Conservation (phyloP, 1,140 invertebrate species). For the Papilio xuthus region DNA sequence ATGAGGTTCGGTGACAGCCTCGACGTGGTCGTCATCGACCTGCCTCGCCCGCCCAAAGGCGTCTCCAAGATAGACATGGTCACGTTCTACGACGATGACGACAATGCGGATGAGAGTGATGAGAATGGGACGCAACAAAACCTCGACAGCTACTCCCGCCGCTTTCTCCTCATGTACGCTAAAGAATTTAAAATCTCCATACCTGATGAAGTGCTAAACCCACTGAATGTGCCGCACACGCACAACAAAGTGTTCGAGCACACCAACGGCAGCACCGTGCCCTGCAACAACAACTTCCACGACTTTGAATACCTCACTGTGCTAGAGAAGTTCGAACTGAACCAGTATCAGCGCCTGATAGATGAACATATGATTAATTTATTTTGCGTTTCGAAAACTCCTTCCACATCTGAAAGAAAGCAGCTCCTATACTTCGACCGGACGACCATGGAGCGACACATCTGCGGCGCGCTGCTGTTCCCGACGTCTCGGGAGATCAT, state of each 20-base stretch:
- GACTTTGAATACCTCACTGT: constrained; percentile 67
- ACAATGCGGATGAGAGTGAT: constrained; percentile 39
- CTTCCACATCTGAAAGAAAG: constrained; percentile 50
- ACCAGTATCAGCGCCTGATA: constrained; percentile 66
- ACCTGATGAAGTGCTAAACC: constrained; percentile 57
- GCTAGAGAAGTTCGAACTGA: constrained; percentile 69
- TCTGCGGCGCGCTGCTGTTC: constrained; percentile 63
- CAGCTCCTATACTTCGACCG: constrained; percentile 65
- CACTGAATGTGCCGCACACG: constrained; percentile 44
- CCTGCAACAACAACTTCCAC: constrained; percentile 58
- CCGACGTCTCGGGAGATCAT: constrained; percentile 69
- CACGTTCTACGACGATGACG: constrained; percentile 57
- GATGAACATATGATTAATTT: constrained; percentile 64
- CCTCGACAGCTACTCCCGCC: constrained; percentile 55
- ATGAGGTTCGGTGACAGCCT: constrained; percentile 70
- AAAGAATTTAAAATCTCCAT: constrained; percentile 66
- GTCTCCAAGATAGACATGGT: constrained; percentile 58
- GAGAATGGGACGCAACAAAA: constrained; percentile 47
- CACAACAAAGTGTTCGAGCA: constrained; percentile 70
- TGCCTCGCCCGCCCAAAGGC: constrained; percentile 41
- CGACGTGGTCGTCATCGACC: constrained; percentile 70
- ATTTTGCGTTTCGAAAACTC: constrained; percentile 54
- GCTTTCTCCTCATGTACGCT: constrained; percentile 59
- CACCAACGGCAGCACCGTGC: constrained; percentile 55
- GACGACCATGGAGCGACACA: constrained; percentile 71